A percentile compares a stretch with the other conserved stretches of the same genome.
Conservation (phyloP, 2,113 vertebrate species). For the Apaloderma vittatum region DNA sequence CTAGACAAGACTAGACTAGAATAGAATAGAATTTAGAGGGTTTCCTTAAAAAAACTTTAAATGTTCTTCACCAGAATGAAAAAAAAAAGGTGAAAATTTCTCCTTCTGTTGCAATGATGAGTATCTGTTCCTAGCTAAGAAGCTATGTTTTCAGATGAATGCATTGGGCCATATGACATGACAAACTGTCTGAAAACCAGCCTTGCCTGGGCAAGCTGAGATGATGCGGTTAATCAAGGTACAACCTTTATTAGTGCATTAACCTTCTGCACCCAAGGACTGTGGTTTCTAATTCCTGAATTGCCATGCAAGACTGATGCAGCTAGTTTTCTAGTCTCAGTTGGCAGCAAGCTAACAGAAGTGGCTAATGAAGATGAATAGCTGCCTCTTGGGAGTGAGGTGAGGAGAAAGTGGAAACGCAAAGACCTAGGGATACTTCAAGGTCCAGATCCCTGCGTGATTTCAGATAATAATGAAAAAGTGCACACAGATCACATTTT, state of each 20-base stretch:
- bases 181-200: constrained; percentile 47
- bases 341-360: constrained; percentile 67
- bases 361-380: constrained; percentile 71
- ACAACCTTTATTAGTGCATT: constrained; percentile 73
- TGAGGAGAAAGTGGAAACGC: constrained; percentile 27
- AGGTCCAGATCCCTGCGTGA: constrained; percentile 58
- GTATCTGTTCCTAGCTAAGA: neutral
- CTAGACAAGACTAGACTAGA: too few relatives aligned
- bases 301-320: constrained; percentile 72
- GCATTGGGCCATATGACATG: neutral
- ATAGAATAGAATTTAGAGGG: neutral
- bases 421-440: constrained; percentile 52
- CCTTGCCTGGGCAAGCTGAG: constrained; percentile 39
- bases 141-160: constrained; percentile 15
- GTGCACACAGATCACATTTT: neutral
- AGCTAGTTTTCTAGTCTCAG: constrained; percentile 58
- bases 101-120: neutral
- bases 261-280: constrained; percentile 72
- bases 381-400: constrained; percentile 46
- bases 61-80: neutral
- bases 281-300: constrained; percentile 69
- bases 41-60: neutral
- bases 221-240: constrained; percentile 72
- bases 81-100: neutral
- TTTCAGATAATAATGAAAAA: constrained; percentile 51